Evolutionary conservation across 1,140 invertebrate genomes (phyloP).

Genomic region (Venustaconcha ellipsiformis): DNA sequence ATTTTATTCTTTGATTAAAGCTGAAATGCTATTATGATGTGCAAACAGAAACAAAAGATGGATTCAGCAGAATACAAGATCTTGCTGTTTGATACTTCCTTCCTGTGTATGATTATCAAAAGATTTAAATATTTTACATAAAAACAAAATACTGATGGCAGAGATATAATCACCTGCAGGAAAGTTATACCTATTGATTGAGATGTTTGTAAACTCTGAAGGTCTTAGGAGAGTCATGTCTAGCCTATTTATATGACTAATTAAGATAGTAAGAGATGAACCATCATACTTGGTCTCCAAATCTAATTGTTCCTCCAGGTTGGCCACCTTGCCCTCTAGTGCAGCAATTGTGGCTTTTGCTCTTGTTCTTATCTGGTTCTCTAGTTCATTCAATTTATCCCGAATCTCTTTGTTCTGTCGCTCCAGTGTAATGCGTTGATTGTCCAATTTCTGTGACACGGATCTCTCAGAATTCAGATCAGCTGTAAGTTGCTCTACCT

Average conservation of each 20-base stretch:
- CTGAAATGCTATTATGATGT: too few relatives aligned
- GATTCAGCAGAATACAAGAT: too few relatives aligned
- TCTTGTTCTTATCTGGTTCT: conserved; percentile 90
- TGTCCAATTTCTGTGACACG: conserved; percentile 89
- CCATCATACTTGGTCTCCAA: conserved; percentile 82
- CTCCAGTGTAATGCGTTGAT: conserved; percentile 82
- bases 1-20: too few relatives aligned
- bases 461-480: conserved; percentile 92
- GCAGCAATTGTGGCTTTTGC: conserved; percentile 94
- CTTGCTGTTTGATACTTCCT: too few relatives aligned
- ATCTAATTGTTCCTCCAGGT: conserved; percentile 95
- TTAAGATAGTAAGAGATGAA: not conserved
- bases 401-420: conserved; percentile 87
- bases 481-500: conserved; percentile 84
- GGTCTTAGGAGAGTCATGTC: not conserved
- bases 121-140: too few relatives aligned
- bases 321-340: conserved; percentile 94
- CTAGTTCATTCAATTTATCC: conserved; percentile 90
- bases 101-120: too few relatives aligned
- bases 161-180: too few relatives aligned
- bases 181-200: too few relatives aligned
- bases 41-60: too few relatives aligned
- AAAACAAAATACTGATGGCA: too few relatives aligned
- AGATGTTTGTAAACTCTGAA: not conserved
- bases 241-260: not conserved